Percentiles rank a stretch among this genome's conserved stretches.
Evolutionary conservation across 2,797 vertebrate genomes (phyloP).

Genomic region (Tauraco hartlaubi): DNA sequence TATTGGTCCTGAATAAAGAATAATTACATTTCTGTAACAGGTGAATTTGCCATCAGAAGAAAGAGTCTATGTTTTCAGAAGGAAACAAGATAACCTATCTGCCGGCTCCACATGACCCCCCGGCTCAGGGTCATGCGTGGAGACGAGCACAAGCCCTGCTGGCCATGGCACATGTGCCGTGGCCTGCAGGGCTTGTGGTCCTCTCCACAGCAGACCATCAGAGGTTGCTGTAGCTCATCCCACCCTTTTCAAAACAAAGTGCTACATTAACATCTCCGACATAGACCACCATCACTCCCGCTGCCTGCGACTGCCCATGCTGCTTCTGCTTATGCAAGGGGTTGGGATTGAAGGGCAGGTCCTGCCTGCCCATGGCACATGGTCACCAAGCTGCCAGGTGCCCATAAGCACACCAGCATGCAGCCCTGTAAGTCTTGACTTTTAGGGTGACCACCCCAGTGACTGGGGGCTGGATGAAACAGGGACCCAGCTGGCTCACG

Average conservation of each 20-base stretch:
- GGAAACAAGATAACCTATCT: constrained; percentile 75
- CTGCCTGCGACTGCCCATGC: background rate
- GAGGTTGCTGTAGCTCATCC: background rate
- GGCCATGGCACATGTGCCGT: background rate
- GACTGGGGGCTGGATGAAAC: background rate
- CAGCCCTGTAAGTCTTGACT: background rate
- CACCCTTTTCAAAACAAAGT: constrained; percentile 6
- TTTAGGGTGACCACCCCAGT: background rate
- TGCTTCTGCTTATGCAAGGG: background rate
- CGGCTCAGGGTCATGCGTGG: background rate
- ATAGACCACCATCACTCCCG: background rate
- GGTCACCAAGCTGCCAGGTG: background rate
- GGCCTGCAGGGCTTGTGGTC: background rate
- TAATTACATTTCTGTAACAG: constrained; percentile 14
- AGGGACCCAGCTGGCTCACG: background rate
- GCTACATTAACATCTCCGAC: background rate
- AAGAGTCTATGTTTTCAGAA: constrained; percentile 61
- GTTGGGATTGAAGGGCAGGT: background rate
- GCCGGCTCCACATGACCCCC: background rate
- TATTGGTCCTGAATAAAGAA: background rate
- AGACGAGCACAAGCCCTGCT: too few species aligned
- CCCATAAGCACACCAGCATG: accelerated
- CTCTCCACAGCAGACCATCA: background rate
- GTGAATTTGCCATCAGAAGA: constrained; percentile 2
- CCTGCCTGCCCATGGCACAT: background rate